Percentiles rank a stretch among this genome's conserved stretches.
Evolutionary conservation across 2,797 vertebrate genomes (phyloP).

Genomic region (Aythya fuligula): DNA sequence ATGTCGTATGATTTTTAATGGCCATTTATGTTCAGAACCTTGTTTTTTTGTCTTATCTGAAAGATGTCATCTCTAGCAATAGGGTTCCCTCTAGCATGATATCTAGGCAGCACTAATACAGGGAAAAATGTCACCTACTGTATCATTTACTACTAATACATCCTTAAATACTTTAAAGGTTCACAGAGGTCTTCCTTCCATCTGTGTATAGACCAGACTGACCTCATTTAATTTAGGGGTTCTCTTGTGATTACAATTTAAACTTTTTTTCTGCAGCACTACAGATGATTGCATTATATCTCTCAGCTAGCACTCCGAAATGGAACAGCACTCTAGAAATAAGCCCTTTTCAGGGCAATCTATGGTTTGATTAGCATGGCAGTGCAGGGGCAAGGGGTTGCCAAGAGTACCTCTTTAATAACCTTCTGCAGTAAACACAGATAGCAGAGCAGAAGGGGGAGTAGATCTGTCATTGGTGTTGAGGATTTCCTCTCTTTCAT

Average conservation of each 20-base stretch:
- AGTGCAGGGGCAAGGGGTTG: neutral
- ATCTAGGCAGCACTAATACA: neutral
- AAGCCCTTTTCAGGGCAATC: neutral
- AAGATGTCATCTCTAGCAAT: neutral
- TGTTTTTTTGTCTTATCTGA: neutral
- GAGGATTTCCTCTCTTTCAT: neutral
- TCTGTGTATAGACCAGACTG: neutral
- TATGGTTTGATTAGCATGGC: neutral
- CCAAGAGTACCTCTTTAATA: neutral
- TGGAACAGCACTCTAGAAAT: neutral
- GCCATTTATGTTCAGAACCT: neutral
- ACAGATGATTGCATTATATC: neutral
- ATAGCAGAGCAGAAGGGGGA: neutral
- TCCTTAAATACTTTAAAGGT: constrained; percentile 1
- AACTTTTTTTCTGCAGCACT: neutral
- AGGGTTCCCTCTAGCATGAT: neutral
- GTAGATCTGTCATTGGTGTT: neutral
- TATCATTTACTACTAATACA: neutral
- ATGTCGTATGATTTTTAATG: neutral
- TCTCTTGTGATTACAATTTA: constrained; percentile 13
- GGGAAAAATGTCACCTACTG: neutral
- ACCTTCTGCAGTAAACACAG: neutral
- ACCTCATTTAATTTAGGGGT: neutral
- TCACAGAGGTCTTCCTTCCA: neutral
- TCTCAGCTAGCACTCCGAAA: neutral